Evolutionary conservation across 2,797 vertebrate species (phyloP), one percentile per base, ranked within the genome.

Genomic region (Lutjanus argentimaculatus): DNA sequence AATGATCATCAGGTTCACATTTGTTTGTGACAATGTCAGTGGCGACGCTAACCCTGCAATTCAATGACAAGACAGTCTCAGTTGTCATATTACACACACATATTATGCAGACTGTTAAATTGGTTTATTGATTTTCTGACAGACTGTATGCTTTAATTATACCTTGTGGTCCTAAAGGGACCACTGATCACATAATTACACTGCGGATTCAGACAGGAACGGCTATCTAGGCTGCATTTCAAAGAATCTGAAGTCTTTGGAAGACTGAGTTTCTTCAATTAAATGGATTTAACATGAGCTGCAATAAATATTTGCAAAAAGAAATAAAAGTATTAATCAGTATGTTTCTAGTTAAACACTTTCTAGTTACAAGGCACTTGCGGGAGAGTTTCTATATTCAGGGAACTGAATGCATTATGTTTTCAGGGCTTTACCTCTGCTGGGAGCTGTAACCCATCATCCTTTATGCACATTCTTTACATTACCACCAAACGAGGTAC

Each of bases 121-220:
- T 80, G 83, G 51, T 84, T 85, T 66, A 91, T 92, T 85, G 91
- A 92, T 90, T 92, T 88, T 65, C 72, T 90, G 87, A 84, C 77
- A 83, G 66, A 84, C 49, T 83, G 68, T 64, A 75, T 79, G 16
- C 80, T 88, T 85, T 85, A 84, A 87, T 92, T 80, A 86, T 64
- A 85, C 15, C 49, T 83, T 74, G 45, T 19, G 22, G 45, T 69
- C 74, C 42, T 72, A 78, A 87, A 77, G 85, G 80, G 76, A 74
- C 78, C 22, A 21, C 56, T 86, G 78, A 79, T 83, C 68, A 67
- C 22, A 61, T 85, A 75, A 90, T 89, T 87, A 80, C 21, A 53
- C 49, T 2, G 12, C 65, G 48, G 68, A 72, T 67, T 55, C 21
- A 79, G n/a, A 51, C 30, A 74, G 66, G 59, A 75, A 72, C 53